phyloP scores from a whole-genome alignment of 2,113 vertebrate genomes.

The Larimichthys polyactis region DNA sequence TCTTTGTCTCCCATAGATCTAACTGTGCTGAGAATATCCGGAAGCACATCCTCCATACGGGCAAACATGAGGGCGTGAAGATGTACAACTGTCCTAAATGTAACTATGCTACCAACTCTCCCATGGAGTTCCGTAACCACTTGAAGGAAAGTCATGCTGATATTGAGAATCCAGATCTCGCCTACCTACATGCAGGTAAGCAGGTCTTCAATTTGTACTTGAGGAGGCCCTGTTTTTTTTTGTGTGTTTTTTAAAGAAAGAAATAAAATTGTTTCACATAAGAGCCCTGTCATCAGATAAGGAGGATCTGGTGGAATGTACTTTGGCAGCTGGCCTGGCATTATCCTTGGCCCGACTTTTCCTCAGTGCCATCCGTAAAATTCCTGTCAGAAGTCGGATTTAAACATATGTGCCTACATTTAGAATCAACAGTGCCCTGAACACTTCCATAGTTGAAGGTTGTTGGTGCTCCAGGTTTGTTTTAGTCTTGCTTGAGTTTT shows the following conservation, averaged over 20 bases:
- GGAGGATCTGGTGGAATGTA: background rate
- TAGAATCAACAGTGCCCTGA: background rate
- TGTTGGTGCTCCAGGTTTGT: background rate
- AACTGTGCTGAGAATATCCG: conserved; percentile 99
- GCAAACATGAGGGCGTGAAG: conserved; percentile 97
- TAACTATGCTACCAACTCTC: conserved; percentile 91
- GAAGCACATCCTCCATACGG: conserved; percentile 97
- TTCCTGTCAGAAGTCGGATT: background rate
- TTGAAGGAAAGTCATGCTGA: conserved; percentile 94
- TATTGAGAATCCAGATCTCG: conserved; percentile 97
- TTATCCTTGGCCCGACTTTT: background rate
- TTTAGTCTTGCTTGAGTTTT: background rate
- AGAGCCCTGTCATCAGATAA: background rate
- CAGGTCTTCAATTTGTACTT: background rate
- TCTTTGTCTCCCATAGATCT: conserved; percentile 84
- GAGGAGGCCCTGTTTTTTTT: background rate
- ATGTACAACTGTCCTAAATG: conserved; percentile 99
- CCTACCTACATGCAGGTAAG: conserved; percentile 95
- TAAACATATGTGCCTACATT: background rate
- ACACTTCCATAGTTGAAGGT: conserved; percentile 1
- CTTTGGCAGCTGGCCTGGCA: background rate
- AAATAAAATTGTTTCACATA: background rate
- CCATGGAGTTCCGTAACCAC: conserved; percentile 97
- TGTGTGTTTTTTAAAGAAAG: background rate
- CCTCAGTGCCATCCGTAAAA: background rate